phyloP scores from a whole-genome alignment of 2,888 invertebrate genomes.

The Acanthosoma haemorrhoidale region DNA sequence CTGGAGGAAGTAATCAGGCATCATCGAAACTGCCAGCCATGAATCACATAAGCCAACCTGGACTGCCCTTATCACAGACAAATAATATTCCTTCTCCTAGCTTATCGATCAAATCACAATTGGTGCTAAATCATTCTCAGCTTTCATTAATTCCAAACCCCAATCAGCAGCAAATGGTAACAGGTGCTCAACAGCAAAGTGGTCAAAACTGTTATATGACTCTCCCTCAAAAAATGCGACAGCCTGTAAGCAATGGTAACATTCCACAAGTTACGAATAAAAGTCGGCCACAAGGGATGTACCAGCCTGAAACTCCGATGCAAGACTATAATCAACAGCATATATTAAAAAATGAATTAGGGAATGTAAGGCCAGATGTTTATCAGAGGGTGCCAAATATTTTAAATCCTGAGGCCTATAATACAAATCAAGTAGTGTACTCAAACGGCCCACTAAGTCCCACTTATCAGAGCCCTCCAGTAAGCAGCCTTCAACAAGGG shows the following conservation, averaged over 20 bases:
- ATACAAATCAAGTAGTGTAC: constrained; percentile 45
- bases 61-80: neutral
- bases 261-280: constrained; percentile 19
- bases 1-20: constrained; percentile 1
- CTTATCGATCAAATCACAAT: constrained; percentile 35
- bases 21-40: neutral
- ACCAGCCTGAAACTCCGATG: constrained; percentile 40
- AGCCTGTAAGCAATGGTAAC: neutral
- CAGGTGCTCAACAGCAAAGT: neutral
- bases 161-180: neutral
- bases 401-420: constrained; percentile 31
- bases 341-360: constrained; percentile 37
- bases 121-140: constrained; percentile 14
- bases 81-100: constrained; percentile 33
- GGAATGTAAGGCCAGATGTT: constrained; percentile 37
- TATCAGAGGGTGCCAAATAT: constrained; percentile 41
- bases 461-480: neutral
- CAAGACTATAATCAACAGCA: constrained; percentile 37
- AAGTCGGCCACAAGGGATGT: constrained; percentile 39
- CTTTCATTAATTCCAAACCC: constrained; percentile 7
- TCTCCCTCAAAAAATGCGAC: constrained; percentile 36
- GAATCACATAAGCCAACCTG: neutral
- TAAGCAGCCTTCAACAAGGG: neutral
- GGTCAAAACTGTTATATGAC: constrained; percentile 35
- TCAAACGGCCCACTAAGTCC: constrained; percentile 24